A percentile compares a stretch with the other conserved stretches of the same genome.
These are phyloP conservation scores for Phalanger gymnotis DNA, from an alignment of 2,797 vertebrate genomes.

Conservation along the genomic window DNA sequence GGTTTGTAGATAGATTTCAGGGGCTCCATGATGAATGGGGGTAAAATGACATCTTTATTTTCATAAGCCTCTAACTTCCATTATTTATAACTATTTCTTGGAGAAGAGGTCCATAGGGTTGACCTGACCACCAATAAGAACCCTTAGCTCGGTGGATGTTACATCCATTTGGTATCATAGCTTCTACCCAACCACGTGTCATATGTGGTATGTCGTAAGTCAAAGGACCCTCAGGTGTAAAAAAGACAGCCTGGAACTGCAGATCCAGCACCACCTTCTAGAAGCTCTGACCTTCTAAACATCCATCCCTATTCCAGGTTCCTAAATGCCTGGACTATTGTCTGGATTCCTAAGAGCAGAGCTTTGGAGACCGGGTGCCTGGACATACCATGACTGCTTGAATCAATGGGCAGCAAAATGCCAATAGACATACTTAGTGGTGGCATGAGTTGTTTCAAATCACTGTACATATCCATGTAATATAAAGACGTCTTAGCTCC, in stretches of 20 bases:
- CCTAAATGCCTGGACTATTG: not conserved
- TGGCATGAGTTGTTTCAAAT: not conserved
- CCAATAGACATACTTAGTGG: not conserved
- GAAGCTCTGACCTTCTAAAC: not conserved
- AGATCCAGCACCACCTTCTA: not conserved
- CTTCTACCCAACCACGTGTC: not conserved
- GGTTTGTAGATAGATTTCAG: not conserved
- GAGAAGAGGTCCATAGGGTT: not conserved
- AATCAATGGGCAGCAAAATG: not conserved
- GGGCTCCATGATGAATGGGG: not conserved
- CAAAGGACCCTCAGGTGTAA: not conserved
- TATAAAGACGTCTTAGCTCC: not conserved
- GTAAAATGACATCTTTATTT: not conserved
- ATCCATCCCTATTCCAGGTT: not conserved
- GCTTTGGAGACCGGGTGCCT: not conserved
- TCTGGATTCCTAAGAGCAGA: not conserved
- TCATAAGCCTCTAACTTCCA: not conserved
- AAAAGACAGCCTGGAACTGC: not conserved
- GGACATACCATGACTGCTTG: not conserved
- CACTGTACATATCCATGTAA: not conserved
- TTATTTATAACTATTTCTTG: not conserved
- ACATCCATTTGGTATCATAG: not conserved
- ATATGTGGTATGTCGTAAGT: not conserved
- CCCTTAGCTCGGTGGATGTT: not conserved
- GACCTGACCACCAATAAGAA: not conserved